Evolutionary conservation across 2,113 vertebrate species (phyloP).

Genomic region (Oenanthe melanoleuca): DNA sequence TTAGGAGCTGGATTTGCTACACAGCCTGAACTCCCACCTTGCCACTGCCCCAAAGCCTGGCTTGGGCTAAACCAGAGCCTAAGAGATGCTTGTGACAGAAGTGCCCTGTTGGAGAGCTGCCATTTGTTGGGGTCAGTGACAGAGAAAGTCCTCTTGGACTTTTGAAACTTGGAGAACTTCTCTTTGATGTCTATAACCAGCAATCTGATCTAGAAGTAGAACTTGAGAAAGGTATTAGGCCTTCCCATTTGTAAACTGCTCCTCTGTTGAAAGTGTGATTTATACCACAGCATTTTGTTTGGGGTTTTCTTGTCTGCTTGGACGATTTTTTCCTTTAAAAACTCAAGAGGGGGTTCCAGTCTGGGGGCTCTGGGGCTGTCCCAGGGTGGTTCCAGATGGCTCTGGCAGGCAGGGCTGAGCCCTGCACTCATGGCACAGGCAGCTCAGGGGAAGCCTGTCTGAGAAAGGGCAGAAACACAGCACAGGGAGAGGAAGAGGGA

Average conservation of each 20-base stretch:
- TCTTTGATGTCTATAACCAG: neutral
- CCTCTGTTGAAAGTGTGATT: neutral
- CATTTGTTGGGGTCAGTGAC: neutral
- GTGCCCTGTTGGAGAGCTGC: neutral
- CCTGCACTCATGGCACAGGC: rapidly evolving
- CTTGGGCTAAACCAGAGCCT: rapidly evolving
- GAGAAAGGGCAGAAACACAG: neutral
- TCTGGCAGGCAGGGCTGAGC: rapidly evolving
- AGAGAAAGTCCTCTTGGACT: neutral
- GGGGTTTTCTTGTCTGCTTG: neutral
- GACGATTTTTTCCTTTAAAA: neutral
- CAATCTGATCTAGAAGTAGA: neutral
- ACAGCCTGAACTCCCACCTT: neutral
- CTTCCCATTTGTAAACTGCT: no score
- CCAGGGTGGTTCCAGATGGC: rapidly evolving
- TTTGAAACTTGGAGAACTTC: neutral
- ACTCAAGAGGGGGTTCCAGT: no score
- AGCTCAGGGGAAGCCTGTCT: neutral
- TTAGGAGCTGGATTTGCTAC: neutral
- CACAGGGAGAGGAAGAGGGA: neutral
- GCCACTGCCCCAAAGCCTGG: neutral
- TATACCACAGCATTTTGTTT: neutral
- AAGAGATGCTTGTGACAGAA: rapidly evolving
- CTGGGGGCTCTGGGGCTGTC: no score
- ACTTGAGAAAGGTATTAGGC: neutral